phyloP scores from a whole-genome alignment of 2,888 invertebrate species.

The Drosophila flavopinicola region DNA sequence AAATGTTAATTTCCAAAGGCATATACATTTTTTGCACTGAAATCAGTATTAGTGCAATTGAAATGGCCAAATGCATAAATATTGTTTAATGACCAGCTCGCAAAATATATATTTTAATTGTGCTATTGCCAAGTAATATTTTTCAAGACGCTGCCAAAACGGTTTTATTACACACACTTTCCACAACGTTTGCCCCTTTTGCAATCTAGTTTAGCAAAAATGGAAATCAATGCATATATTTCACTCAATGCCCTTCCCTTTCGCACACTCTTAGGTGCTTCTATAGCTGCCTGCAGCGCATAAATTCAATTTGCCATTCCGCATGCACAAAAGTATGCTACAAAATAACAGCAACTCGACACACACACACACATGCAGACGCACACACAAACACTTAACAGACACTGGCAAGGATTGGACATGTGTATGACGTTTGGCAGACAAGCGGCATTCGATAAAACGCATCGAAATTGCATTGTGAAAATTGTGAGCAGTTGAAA shows the following conservation, averaged over 20 bases:
- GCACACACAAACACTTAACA: constrained; percentile 3
- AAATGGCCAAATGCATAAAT: no score
- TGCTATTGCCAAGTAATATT: constrained; percentile 13
- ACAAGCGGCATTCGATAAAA: constrained; percentile 67
- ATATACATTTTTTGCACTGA: not conserved
- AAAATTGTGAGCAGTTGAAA: constrained; percentile 67
- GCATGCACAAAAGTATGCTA: constrained; percentile 74
- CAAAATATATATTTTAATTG: not conserved
- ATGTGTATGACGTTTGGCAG: constrained; percentile 75
- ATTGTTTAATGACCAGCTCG: not conserved
- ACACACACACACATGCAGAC: constrained; percentile 9
- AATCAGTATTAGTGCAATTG: not conserved
- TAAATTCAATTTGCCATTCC: constrained; percentile 75
- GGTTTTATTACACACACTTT: constrained; percentile 58
- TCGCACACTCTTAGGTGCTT: constrained; percentile 10
- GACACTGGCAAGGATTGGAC: constrained; percentile 26
- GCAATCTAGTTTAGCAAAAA: no score
- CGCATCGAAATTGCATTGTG: constrained; percentile 72
- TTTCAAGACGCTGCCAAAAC: constrained; percentile 58
- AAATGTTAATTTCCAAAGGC: constrained; percentile 23
- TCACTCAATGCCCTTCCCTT: not conserved
- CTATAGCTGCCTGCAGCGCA: constrained; percentile 55
- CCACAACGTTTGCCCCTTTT: not conserved
- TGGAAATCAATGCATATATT: constrained; percentile 57
- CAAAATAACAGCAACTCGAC: constrained; percentile 59